Conservation (phyloP, 2,113 vertebrate genomes). For the Tragelaphus scriptus region DNA sequence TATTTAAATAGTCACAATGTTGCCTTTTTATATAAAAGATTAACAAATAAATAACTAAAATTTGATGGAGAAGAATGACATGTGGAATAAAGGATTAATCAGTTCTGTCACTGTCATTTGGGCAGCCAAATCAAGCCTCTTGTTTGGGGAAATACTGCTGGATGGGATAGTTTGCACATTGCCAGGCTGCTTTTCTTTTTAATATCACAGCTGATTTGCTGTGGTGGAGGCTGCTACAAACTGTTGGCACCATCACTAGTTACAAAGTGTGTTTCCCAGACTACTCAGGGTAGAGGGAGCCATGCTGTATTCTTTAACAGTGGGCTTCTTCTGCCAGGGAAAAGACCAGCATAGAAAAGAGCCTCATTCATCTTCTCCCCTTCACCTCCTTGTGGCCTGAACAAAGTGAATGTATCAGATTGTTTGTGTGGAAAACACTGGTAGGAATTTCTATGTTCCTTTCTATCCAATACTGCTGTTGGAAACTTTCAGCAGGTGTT, state of each 20-base stretch:
- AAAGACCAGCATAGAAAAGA: neutral
- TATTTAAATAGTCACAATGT: constrained; percentile 34
- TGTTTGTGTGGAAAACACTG: neutral
- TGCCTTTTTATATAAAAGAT: constrained; percentile 23
- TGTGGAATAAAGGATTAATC: constrained; percentile 50
- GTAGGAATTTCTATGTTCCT: neutral
- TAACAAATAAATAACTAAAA: constrained; percentile 32
- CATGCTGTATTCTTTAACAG: constrained; percentile 23
- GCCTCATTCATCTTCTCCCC: neutral
- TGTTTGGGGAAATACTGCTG: constrained; percentile 50
- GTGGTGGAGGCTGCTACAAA: constrained; percentile 42
- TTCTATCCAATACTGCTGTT: neutral
- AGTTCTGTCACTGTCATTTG: constrained; percentile 19
- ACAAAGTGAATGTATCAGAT: neutral
- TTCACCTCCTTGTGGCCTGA: neutral
- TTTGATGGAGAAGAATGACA: neutral
- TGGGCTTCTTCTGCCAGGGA: constrained; percentile 36
- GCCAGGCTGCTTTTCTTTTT: constrained; percentile 49
- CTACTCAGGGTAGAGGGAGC: neutral
- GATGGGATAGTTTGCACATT: constrained; percentile 3
- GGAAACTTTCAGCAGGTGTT: neutral
- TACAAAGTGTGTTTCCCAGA: constrained; percentile 41
- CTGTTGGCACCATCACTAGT: constrained; percentile 25
- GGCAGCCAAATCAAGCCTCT: constrained; percentile 56
- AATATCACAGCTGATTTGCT: constrained; percentile 58